Evolutionary conservation across 1,140 invertebrate genomes (phyloP).

Genomic region (Dolichoris vasculosae): DNA sequence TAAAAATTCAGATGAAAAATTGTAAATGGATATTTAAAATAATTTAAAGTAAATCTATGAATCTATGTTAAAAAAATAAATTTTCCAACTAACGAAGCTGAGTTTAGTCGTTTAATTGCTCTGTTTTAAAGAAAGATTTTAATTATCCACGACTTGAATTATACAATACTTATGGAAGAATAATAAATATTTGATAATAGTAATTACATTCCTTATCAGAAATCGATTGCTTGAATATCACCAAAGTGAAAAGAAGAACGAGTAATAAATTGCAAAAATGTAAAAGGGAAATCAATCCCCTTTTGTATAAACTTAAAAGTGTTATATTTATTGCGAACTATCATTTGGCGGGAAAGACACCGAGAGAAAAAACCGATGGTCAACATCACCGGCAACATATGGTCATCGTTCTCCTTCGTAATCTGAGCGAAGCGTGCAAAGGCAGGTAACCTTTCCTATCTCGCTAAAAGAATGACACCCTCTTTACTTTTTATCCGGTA

Average conservation of each 20-base stretch:
- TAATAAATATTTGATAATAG: background rate
- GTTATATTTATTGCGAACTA: background rate
- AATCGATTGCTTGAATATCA: background rate
- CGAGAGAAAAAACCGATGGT: background rate
- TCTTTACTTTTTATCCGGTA: conserved; percentile 45
- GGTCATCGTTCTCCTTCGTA: conserved; percentile 19
- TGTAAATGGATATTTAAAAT: too few relatives aligned
- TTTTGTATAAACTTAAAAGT: background rate
- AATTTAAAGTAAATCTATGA: too few relatives aligned
- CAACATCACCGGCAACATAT: background rate
- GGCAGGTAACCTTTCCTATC: conserved; percentile 19
- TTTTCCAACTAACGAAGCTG: too few relatives aligned
- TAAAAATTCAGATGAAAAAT: too few relatives aligned
- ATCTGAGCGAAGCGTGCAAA: background rate
- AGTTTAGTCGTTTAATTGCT: too few relatives aligned
- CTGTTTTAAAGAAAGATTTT: background rate
- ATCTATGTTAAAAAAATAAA: too few relatives aligned
- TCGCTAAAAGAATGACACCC: conserved; percentile 31
- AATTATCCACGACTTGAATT: background rate
- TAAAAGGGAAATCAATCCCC: background rate
- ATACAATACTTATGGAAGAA: background rate
- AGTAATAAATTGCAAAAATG: background rate
- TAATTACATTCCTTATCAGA: background rate
- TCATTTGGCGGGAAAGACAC: background rate
- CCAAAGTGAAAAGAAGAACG: background rate